phyloP scores from a whole-genome alignment of 2,888 invertebrate species.

The Rugalucina vietnamica region DNA sequence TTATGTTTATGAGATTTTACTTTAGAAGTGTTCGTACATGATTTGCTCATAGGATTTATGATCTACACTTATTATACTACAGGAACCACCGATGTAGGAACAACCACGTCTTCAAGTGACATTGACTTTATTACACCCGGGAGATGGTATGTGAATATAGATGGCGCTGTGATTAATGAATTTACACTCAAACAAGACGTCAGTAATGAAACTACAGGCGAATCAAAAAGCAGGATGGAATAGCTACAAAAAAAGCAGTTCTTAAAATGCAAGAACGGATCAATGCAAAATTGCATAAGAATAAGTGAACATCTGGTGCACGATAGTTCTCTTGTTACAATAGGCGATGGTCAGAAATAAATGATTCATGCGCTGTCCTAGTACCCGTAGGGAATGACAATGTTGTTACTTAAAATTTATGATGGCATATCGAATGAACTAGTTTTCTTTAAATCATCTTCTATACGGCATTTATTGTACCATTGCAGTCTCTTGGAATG shows the following conservation, averaged over 20 bases:
- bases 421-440: no score
- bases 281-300: slow-evolving; percentile 51
- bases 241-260: slow-evolving; percentile 48
- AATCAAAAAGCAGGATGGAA: slow-evolving; percentile 42
- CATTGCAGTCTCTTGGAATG: no score
- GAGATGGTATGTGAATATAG: slow-evolving; percentile 52
- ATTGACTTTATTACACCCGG: background rate
- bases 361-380: no score
- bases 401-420: no score
- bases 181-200: slow-evolving; percentile 37
- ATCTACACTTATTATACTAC: background rate
- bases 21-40: background rate
- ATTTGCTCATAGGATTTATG: background rate
- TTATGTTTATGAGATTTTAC: no score
- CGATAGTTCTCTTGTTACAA: no score
- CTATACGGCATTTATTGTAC: no score
- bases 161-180: slow-evolving; percentile 27
- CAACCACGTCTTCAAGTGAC: background rate
- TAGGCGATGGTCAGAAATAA: no score
- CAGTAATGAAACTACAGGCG: slow-evolving; percentile 35
- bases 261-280: slow-evolving; percentile 50
- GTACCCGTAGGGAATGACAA: no score
- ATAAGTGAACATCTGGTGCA: no score
- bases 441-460: no score
- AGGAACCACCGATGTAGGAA: background rate